Percentiles rank a stretch among this genome's conserved stretches.
Evolutionary conservation across 1,140 invertebrate species (phyloP).

Genomic region (Coboldia fuscipes): DNA sequence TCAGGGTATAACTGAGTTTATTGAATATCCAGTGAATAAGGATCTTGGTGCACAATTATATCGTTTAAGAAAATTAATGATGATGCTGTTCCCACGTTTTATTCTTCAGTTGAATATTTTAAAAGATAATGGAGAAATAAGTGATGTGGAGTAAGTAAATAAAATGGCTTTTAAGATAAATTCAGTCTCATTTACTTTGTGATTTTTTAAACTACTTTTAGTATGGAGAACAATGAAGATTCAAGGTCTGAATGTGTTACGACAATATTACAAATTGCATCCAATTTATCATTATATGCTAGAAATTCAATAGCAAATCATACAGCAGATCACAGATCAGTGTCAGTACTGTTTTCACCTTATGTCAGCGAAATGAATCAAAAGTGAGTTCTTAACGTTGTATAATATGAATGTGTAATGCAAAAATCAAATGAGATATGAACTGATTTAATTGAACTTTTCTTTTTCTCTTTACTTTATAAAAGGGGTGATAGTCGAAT

Average conservation of each 20-base stretch:
- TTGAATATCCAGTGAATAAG: conserved; percentile 7
- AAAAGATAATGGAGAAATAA: too few species aligned
- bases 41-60: conserved; percentile 33
- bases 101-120: too few species aligned
- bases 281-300: conserved; percentile 43
- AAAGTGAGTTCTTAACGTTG: background rate
- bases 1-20: conserved; percentile 23
- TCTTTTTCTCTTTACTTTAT: background rate
- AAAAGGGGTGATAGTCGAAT: conserved; percentile 7
- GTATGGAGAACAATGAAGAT: background rate
- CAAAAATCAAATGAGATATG: background rate
- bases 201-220: background rate
- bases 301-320: conserved; percentile 32
- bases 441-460: background rate
- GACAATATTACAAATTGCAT: conserved; percentile 30
- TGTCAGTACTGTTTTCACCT: conserved; percentile 23
- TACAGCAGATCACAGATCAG: conserved; percentile 25
- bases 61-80: conserved; percentile 41
- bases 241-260: background rate
- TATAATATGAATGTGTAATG: background rate
- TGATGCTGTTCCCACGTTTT: conserved; percentile 48
- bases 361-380: conserved; percentile 3
- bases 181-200: background rate
- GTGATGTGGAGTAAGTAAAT: conserved; percentile 9
- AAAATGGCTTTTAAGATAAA: conserved; percentile 6